Evolutionary conservation across 2,888 invertebrate species (phyloP).

Genomic region (Elmis aenea): DNA sequence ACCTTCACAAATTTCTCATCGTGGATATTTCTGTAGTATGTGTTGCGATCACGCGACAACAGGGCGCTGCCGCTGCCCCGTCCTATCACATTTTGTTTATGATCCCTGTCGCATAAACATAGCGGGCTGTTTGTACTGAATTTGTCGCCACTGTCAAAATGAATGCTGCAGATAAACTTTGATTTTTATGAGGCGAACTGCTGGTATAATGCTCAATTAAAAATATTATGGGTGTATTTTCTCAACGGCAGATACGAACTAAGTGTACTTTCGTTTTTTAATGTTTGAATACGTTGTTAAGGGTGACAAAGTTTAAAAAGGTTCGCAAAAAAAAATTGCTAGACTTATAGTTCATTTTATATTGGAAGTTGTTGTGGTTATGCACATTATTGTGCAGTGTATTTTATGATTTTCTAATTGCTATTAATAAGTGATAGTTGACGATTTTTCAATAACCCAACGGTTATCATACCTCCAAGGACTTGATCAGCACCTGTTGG

Average conservation of each 20-base stretch:
- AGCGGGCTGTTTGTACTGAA: slow-evolving; percentile 41
- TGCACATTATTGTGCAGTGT: too few species aligned
- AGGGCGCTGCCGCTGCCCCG: slow-evolving; percentile 38
- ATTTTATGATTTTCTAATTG: too few species aligned
- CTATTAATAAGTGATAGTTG: too few species aligned
- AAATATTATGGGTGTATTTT: slow-evolving; percentile 31
- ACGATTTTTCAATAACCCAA: too few species aligned
- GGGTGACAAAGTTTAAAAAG: too few species aligned
- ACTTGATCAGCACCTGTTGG: background rate
- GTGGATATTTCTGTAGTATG: slow-evolving; percentile 26
- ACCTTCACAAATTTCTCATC: slow-evolving; percentile 10
- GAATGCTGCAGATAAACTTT: slow-evolving; percentile 37
- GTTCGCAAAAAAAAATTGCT: too few species aligned
- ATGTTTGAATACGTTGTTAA: too few species aligned
- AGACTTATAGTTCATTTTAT: too few species aligned
- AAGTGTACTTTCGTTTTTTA: too few species aligned
- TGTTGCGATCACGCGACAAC: slow-evolving; percentile 38
- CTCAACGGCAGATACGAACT: too few species aligned
- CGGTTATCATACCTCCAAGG: too few species aligned
- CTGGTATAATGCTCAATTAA: slow-evolving; percentile 37
- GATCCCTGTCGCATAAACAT: slow-evolving; percentile 37
- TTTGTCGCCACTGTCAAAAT: slow-evolving; percentile 43
- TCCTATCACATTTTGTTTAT: slow-evolving; percentile 34
- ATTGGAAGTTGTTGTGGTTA: too few species aligned
- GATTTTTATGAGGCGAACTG: slow-evolving; percentile 31